Base-by-base conservation (phyloP, 2,113 vertebrate species). In the Ceyx cyanopectus region DNA sequence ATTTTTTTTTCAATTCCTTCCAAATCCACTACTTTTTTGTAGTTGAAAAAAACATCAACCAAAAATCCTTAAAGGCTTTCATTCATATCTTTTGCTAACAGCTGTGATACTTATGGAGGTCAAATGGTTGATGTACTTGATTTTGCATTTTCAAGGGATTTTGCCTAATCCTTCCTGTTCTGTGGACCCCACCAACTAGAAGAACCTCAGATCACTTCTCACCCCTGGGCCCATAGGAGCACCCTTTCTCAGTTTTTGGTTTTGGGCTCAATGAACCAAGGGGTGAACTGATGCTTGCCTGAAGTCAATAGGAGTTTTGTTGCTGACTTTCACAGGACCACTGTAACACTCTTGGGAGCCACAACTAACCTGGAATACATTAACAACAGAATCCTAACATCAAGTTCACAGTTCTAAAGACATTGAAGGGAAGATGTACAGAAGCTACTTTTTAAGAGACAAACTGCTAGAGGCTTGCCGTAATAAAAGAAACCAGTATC, bases 171-270 rank as follows among this genome's bases (percentile, higher is more conserved):
- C 29, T 12, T 87, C 27, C 9, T 69, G 18, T 45, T 82, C 24
- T 89, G 57, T 30, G 24, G 8, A 22, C 24, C 41, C 20, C 7
- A 48, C 26, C 12, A 68, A 67, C 29, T 27, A 87, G 29, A 19
- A 19, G 19, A 22, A 34, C 15, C 14, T 29, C 37, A 11, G 29
- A 63, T 40, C 45, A 40, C 10, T 57, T 54, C 78, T 70, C 40
- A 63, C 7, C 20, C 40, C 66, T 24, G 10, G 13, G 7, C 34
- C 56, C 23, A 12, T 1, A 12, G 61, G 23, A 41, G 18, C 9
- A 41, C 6, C 13, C 48, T 46, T 30, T 19, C 12, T 27, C 0
- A 0, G 9, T 37, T 37, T 37, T 37, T 37, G 18, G 34, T 7
- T 41, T 73, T 30, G 54, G 67, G 27, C 11, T 74, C 20, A 54